Evolutionary conservation across 2,888 invertebrate species (phyloP).

Genomic region (Cyclophora punctaria): DNA sequence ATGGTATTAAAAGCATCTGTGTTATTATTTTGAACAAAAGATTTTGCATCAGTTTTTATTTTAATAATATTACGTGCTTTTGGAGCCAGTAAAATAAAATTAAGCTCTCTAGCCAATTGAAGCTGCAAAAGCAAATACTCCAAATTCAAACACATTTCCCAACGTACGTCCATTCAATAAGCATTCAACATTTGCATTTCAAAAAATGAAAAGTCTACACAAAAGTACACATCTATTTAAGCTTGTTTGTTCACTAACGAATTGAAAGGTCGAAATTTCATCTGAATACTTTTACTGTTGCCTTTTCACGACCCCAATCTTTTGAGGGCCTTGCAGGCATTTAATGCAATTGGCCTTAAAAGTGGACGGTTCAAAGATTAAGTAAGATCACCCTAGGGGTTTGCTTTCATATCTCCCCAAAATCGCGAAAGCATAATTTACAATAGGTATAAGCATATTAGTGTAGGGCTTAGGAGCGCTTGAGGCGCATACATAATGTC

Average conservation of each 20-base stretch:
- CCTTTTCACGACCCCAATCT: conserved; percentile 11
- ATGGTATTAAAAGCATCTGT: no score
- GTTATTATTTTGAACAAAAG: no score
- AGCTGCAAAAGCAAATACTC: no score
- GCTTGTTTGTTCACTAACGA: neutral
- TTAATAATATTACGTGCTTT: no score
- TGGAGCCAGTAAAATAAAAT: no score
- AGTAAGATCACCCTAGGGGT: conserved; percentile 40
- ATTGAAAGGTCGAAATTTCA: neutral
- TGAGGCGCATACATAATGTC: conserved; percentile 28
- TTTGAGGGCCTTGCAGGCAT: conserved; percentile 10
- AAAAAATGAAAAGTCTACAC: no score
- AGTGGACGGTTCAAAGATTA: conserved; percentile 28
- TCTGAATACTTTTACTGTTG: conserved; percentile 3
- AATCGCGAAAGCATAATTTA: conserved; percentile 52
- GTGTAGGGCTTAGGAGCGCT: conserved; percentile 37
- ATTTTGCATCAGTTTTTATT: no score
- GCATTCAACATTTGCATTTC: no score
- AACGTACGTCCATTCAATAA: no score
- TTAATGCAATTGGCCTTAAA: conserved; percentile 21
- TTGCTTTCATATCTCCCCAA: conserved; percentile 57
- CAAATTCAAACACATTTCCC: no score
- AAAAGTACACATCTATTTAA: no score
- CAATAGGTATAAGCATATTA: conserved; percentile 49
- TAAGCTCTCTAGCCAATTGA: no score